Evolutionary conservation across 2,113 vertebrate species (phyloP).

Genomic region (Elgaria multicarinata): DNA sequence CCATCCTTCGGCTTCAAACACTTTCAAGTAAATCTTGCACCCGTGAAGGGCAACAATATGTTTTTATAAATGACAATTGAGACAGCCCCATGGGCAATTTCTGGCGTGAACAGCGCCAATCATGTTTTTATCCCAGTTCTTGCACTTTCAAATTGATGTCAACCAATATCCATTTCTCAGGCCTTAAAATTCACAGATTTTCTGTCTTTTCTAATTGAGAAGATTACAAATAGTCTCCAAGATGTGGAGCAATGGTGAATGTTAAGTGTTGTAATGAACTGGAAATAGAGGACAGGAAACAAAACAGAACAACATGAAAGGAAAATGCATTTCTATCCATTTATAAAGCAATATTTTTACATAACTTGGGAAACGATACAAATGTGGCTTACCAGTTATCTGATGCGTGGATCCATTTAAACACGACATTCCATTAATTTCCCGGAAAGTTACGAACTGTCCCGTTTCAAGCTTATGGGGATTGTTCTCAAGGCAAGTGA

Average conservation of each 20-base stretch:
- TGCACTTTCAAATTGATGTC: not conserved
- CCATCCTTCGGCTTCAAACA: not conserved
- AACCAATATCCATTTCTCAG: not conserved
- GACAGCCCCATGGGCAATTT: not conserved
- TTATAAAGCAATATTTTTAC: not conserved
- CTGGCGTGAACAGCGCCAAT: not conserved
- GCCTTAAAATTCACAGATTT: not conserved
- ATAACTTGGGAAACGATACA: not conserved
- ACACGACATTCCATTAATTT: constrained; percentile 91
- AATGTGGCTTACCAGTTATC: constrained; percentile 85
- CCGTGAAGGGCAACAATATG: not conserved
- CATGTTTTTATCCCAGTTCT: not conserved
- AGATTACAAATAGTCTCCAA: not conserved
- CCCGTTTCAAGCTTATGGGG: constrained; percentile 94
- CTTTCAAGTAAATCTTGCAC: not conserved
- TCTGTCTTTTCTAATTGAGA: not conserved
- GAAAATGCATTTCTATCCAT: not conserved
- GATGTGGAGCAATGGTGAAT: not conserved
- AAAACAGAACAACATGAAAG: not conserved
- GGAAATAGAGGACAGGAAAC: not conserved
- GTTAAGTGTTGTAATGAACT: not conserved
- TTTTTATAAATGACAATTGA: not conserved
- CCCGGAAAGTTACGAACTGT: constrained; percentile 90
- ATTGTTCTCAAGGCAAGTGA: constrained; percentile 94
- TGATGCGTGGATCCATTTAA: constrained; percentile 87